Evolutionary conservation across 2,797 vertebrate species (phyloP).

Genomic region (Pogonophryne albipinna): DNA sequence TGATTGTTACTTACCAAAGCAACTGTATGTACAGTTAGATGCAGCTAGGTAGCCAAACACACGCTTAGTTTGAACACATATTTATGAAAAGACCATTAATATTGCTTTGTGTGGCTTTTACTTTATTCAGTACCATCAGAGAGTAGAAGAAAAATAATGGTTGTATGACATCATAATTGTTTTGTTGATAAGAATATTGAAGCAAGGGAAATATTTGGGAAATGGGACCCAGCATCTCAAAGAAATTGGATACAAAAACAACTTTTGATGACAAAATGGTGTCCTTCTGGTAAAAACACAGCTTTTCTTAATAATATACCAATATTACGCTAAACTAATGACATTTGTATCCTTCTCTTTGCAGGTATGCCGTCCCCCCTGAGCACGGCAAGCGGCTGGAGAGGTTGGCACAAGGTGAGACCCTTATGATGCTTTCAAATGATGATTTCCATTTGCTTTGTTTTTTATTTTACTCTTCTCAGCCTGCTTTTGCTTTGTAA

Average conservation of each 20-base stretch:
- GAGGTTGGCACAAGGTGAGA: constrained; percentile 86
- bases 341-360: constrained; percentile 32
- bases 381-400: constrained; percentile 87
- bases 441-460: constrained; percentile 1
- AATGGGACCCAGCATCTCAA: too few species aligned
- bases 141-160: background rate
- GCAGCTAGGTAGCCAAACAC: background rate
- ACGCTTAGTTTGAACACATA: background rate
- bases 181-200: background rate
- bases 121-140: background rate
- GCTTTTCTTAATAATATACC: fast-evolving
- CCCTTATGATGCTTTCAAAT: background rate
- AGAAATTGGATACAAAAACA: background rate
- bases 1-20: background rate
- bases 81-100: background rate
- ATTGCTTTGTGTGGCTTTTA: background rate
- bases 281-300: background rate
- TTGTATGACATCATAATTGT: background rate
- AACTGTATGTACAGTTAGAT: background rate
- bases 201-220: background rate
- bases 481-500: background rate
- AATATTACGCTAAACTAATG: background rate
- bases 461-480: background rate
- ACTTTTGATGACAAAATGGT: background rate
- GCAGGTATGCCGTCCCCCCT: constrained; percentile 84